phyloP scores from a whole-genome alignment of 2,113 vertebrate species.

The Upupa epops region DNA sequence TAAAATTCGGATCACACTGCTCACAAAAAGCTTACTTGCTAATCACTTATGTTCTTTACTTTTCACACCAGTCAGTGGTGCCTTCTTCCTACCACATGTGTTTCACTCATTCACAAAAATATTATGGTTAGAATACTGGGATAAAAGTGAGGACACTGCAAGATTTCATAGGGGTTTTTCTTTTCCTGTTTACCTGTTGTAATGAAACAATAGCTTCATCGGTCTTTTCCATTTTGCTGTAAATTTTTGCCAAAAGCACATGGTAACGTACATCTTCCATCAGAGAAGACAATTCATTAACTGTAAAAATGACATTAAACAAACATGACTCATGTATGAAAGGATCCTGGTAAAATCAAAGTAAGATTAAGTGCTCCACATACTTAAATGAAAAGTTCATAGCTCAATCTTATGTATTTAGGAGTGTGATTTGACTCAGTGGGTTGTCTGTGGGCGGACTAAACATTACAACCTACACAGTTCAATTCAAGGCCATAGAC shows the following conservation, averaged over 20 bases:
- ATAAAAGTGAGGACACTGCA: not conserved
- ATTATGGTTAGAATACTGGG: not conserved
- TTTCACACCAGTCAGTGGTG: not conserved
- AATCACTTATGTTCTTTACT: not conserved
- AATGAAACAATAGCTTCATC: slow-evolving; percentile 85
- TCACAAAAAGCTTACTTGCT: not conserved
- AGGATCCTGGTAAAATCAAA: not conserved
- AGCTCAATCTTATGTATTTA: not conserved
- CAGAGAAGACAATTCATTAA: slow-evolving; percentile 84
- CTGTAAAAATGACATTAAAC: slow-evolving; percentile 66
- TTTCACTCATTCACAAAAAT: not conserved
- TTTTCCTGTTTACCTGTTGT: slow-evolving; percentile 79
- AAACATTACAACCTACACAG: not conserved
- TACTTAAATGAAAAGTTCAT: not conserved
- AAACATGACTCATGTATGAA: not conserved
- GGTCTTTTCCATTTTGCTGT: slow-evolving; percentile 87
- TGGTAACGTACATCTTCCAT: slow-evolving; percentile 89
- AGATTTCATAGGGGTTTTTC: not conserved
- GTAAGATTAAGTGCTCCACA: not conserved
- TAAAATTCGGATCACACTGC: not conserved
- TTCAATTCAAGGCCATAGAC: not conserved
- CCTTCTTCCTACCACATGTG: not conserved
- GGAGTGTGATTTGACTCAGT: not conserved
- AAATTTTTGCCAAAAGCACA: slow-evolving; percentile 90
- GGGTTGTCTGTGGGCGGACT: not conserved